Evolutionary conservation across 2,797 vertebrate species (phyloP).

Genomic region (Scleropages formosus): DNA sequence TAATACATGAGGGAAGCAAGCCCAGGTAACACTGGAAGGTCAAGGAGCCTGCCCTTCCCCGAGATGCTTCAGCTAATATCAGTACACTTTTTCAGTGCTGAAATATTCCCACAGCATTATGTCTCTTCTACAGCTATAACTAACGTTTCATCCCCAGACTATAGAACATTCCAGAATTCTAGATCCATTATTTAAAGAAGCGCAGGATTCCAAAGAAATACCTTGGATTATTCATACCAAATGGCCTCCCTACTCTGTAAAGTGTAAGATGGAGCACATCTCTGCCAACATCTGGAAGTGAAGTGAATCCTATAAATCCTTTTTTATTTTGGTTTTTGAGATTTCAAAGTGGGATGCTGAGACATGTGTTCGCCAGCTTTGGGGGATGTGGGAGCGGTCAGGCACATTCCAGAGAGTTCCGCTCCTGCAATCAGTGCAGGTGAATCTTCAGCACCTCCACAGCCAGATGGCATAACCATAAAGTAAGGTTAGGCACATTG

Average conservation of each 20-base stretch:
- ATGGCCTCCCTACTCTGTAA: conserved; percentile 54
- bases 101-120: too few species aligned
- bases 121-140: too few species aligned
- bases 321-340: conserved; percentile 52
- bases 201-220: conserved; percentile 22
- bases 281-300: conserved; percentile 57
- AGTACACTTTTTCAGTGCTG: too few species aligned
- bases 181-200: conserved; percentile 33
- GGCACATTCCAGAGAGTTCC: background rate
- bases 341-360: conserved; percentile 31
- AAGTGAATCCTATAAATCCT: conserved; percentile 43
- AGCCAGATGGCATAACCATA: background rate
- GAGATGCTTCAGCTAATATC: too few species aligned
- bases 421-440: background rate
- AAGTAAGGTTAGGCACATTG: too few species aligned
- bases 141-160: conserved; percentile 11
- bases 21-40: too few species aligned
- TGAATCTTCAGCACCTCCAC: background rate
- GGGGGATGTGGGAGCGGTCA: conserved; percentile 26
- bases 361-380: conserved; percentile 46
- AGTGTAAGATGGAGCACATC: conserved; percentile 35
- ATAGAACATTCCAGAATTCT: background rate
- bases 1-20: too few species aligned
- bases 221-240: conserved; percentile 30
- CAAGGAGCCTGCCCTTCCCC: too few species aligned